Percentiles rank a stretch among this genome's conserved stretches.
phyloP scores from a whole-genome alignment of 2,113 vertebrate species.

The Anthoscopus minutus region DNA sequence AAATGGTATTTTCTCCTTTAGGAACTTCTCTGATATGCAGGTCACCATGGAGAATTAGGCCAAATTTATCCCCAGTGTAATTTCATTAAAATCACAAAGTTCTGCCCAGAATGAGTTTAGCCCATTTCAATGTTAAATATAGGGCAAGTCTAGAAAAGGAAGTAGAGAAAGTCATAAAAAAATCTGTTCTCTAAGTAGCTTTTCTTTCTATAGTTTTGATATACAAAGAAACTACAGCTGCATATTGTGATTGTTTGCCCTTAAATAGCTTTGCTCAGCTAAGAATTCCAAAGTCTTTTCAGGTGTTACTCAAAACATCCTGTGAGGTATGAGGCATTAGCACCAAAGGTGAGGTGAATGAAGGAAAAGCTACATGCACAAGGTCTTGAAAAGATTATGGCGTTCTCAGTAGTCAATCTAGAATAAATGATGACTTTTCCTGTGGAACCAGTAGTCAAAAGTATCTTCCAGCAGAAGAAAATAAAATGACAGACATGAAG shows the following conservation, averaged over 20 bases:
- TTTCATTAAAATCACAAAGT: neutral
- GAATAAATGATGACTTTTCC: neutral
- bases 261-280: neutral
- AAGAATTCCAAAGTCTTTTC: neutral
- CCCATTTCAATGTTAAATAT: neutral
- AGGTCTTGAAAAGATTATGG: neutral
- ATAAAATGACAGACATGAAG: conserved; percentile 30
- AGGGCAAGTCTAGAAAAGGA: neutral
- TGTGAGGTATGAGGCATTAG: neutral
- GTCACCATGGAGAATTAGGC: neutral
- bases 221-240: conserved; percentile 2
- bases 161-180: conserved; percentile 21
- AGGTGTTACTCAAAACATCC: neutral
- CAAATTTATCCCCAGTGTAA: neutral
- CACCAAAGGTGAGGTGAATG: neutral
- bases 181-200: neutral
- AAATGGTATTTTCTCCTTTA: neutral
- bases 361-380: neutral
- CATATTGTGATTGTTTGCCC: neutral
- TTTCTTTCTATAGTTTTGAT: conserved; percentile 40
- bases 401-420: neutral
- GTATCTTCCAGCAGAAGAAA: conserved; percentile 53
- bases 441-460: neutral
- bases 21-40: neutral
- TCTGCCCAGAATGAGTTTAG: neutral